Conservation (phyloP, 2,888 invertebrate species). For the Patella caerulea region DNA sequence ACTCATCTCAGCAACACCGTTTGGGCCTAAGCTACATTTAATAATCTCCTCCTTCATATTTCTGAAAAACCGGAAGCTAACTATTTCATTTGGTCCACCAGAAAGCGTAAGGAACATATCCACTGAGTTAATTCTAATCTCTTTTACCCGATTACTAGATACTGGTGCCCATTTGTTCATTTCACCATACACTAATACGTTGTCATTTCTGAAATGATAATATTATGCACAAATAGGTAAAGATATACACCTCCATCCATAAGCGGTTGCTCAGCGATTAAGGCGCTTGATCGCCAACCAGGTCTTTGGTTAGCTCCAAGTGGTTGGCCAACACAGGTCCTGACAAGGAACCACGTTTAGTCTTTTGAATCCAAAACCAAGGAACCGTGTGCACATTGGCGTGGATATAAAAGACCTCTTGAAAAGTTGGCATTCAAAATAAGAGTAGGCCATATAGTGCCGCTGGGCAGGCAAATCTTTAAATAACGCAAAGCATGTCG, state of each 20-base stretch:
- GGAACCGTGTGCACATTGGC: too few species aligned
- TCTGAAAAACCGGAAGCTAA: conserved; percentile 41
- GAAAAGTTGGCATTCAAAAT: too few species aligned
- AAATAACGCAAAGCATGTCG: too few species aligned
- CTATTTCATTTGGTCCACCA: conserved; percentile 47
- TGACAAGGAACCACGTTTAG: too few species aligned
- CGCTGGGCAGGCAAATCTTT: too few species aligned
- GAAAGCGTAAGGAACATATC: conserved; percentile 40
- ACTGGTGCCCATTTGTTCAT: conserved; percentile 59
- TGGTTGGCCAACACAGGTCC: too few species aligned
- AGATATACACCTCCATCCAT: neutral
- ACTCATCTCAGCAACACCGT: conserved; percentile 12
- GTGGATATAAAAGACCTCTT: too few species aligned
- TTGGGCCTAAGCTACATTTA: conserved; percentile 16
- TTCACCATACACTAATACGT: conserved; percentile 47
- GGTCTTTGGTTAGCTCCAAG: too few species aligned
- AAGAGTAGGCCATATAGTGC: too few species aligned
- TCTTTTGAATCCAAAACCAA: too few species aligned
- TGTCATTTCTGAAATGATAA: conserved; percentile 20
- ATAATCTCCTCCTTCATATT: conserved; percentile 9
- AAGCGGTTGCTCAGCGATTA: too few species aligned
- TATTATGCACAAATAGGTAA: neutral
- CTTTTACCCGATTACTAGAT: conserved; percentile 50
- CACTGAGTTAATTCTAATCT: conserved; percentile 35
- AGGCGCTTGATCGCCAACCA: too few species aligned